Percentiles rank a stretch among this genome's conserved stretches.
Evolutionary conservation across 2,113 vertebrate genomes (phyloP).

Genomic region (Furnarius figulus): DNA sequence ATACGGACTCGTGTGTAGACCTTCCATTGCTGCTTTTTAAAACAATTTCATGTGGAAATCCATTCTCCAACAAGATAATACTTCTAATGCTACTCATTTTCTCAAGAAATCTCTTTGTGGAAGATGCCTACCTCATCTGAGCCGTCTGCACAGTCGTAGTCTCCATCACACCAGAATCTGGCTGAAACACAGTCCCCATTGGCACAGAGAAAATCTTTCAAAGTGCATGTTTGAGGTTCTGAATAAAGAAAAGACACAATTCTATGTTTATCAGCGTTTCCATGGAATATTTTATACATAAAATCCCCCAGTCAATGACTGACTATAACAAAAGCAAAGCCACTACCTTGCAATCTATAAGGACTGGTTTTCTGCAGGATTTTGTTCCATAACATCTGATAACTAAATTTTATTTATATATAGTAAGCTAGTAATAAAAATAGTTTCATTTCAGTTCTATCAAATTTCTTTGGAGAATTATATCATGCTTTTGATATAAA

Average conservation of each 20-base stretch:
- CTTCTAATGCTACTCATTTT: background rate
- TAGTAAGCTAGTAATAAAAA: background rate
- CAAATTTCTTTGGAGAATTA: background rate
- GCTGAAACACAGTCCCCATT: slow-evolving; percentile 95
- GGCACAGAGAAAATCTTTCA: slow-evolving; percentile 93
- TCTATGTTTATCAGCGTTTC: background rate
- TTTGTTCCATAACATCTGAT: background rate
- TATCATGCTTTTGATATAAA: background rate
- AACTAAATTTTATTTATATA: background rate
- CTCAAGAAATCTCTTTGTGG: background rate
- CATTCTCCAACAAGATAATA: background rate
- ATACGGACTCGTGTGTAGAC: background rate
- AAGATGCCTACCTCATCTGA: slow-evolving; percentile 88
- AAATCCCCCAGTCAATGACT: fast-evolving
- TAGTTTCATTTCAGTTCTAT: background rate
- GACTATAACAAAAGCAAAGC: background rate
- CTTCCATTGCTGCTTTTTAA: background rate
- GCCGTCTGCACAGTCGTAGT: slow-evolving; percentile 95
- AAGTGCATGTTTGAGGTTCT: slow-evolving; percentile 94
- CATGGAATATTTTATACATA: background rate
- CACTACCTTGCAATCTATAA: background rate
- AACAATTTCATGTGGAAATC: background rate
- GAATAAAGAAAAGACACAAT: background rate
- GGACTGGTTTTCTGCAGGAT: background rate
- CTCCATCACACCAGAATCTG: slow-evolving; percentile 94